Conservation (phyloP, 2,888 invertebrate genomes). For the Melinaea menophilus region DNA sequence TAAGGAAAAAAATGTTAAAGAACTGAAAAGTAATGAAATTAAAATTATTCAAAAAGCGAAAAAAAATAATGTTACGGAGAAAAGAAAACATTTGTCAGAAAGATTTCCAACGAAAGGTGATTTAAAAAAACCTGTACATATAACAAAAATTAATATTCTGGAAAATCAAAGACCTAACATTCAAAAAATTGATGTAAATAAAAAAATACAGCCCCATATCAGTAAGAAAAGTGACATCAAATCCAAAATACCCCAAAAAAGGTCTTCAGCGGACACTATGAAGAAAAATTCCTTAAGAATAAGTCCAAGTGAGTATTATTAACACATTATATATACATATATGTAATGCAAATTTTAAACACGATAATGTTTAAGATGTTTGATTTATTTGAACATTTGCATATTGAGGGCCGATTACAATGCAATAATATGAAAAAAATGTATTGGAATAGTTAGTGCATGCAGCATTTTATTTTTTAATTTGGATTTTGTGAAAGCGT, state of each 20-base stretch:
- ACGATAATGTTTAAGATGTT: too few relatives aligned
- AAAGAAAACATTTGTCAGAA: background rate
- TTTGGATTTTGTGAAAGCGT: too few relatives aligned
- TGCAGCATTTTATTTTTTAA: too few relatives aligned
- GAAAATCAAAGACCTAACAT: background rate
- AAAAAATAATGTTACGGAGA: background rate
- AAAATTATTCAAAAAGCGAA: background rate
- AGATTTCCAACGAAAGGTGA: background rate
- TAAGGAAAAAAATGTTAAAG: background rate
- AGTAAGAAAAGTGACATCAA: background rate
- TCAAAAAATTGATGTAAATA: background rate
- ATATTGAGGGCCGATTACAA: too few relatives aligned
- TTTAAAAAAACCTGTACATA: too few relatives aligned
- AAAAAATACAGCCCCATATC: background rate
- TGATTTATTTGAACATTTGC: too few relatives aligned
- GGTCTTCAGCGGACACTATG: background rate
- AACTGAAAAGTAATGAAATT: background rate
- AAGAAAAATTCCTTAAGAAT: slow-evolving; percentile 31
- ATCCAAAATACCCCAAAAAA: slow-evolving; percentile 12
- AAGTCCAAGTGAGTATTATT: slow-evolving; percentile 53
- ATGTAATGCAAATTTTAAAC: too few relatives aligned
- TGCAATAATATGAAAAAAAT: too few relatives aligned
- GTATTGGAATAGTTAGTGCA: too few relatives aligned
- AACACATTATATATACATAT: background rate
- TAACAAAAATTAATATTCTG: too few relatives aligned